Evolutionary conservation across 1,140 invertebrate genomes (phyloP).

Genomic region (Drosophila nasuta): DNA sequence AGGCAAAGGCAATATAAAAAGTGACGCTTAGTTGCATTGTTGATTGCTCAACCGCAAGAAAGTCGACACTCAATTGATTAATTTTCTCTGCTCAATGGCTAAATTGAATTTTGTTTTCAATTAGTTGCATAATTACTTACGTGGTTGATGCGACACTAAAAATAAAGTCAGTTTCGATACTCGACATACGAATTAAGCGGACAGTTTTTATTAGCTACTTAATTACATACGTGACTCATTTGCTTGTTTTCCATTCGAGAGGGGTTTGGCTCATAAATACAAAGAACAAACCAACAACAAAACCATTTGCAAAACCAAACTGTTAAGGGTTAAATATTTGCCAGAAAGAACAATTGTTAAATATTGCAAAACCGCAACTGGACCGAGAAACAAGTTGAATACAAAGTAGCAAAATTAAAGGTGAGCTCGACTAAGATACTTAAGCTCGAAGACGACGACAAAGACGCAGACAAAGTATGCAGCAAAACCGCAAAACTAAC

Average conservation of each 20-base stretch:
- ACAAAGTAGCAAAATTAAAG: neutral
- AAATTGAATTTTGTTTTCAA: conserved; percentile 1
- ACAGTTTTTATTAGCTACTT: neutral
- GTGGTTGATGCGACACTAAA: neutral
- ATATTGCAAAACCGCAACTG: neutral
- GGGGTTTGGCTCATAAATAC: neutral
- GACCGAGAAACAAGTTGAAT: neutral
- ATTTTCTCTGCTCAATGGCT: neutral
- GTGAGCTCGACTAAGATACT: conserved; percentile 2
- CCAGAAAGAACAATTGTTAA: conserved; percentile 5
- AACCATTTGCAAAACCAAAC: neutral
- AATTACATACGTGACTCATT: conserved; percentile 4
- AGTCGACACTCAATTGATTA: conserved; percentile 1
- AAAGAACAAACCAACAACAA: neutral
- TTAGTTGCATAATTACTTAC: conserved; percentile 7
- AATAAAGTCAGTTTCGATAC: neutral
- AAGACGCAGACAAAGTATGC: neutral
- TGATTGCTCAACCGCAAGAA: too few relatives aligned
- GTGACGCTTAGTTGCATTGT: too few relatives aligned
- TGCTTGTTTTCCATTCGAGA: neutral
- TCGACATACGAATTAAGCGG: neutral
- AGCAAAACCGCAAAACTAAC: conserved; percentile 16
- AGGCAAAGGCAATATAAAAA: too few relatives aligned
- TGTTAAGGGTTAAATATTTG: neutral
- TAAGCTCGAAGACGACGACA: neutral